Percentiles rank a stretch among this genome's conserved stretches.
Conservation (phyloP, 2,888 invertebrate species). For the Drosophila barbarae region DNA sequence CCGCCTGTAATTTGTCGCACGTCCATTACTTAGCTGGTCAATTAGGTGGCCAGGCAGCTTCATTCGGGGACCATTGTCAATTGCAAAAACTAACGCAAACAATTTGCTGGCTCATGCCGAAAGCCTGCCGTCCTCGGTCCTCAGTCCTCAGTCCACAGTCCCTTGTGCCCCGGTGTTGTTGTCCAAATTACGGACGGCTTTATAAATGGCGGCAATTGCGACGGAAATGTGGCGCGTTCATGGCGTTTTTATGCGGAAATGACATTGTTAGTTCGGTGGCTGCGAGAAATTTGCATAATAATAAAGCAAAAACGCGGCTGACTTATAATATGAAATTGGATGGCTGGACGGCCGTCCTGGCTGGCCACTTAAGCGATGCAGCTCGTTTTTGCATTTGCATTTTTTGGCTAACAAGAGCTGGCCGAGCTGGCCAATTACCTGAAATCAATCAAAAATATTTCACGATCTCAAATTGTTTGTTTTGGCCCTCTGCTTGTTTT, state of each 20-base stretch:
- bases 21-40: constrained; percentile 51
- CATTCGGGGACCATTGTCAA: constrained; percentile 48
- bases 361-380: constrained; percentile 41
- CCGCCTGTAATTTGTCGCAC: constrained; percentile 25
- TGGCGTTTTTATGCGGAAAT: constrained; percentile 69
- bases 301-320: constrained; percentile 49
- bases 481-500: constrained; percentile 35
- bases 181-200: constrained; percentile 43
- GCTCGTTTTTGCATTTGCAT: constrained; percentile 56
- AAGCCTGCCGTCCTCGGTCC: constrained; percentile 10
- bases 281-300: constrained; percentile 68
- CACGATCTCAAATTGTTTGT: constrained; percentile 38
- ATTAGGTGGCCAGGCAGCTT: constrained; percentile 51
- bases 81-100: constrained; percentile 47
- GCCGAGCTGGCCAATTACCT: constrained; percentile 61
- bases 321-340: constrained; percentile 35
- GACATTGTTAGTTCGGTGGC: constrained; percentile 67
- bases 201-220: constrained; percentile 71
- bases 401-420: constrained; percentile 27
- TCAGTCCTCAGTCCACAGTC: background rate
- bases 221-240: constrained; percentile 61
- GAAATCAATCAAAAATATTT: constrained; percentile 62
- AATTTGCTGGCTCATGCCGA: constrained; percentile 57
- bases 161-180: background rate
- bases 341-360: background rate